phyloP scores from a whole-genome alignment of 2,113 vertebrate genomes.

The Panthera leo region DNA sequence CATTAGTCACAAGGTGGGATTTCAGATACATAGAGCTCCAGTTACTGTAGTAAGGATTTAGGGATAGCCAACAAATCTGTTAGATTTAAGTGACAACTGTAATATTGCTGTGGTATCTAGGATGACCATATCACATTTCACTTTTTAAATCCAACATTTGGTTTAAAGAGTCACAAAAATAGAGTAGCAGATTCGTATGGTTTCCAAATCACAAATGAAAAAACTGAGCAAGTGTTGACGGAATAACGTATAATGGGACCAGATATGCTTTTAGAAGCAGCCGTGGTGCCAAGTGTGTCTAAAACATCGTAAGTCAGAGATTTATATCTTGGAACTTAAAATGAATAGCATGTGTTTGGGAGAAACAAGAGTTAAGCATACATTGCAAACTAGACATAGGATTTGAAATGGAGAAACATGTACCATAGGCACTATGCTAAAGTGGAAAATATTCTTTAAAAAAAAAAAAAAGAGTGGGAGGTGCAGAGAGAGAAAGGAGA shows the following conservation, averaged over 20 bases:
- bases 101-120: constrained; percentile 2
- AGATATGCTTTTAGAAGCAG: constrained; percentile 36
- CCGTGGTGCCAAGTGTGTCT: not conserved
- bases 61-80: not conserved
- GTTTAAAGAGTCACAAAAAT: constrained; percentile 36
- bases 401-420: constrained; percentile 47
- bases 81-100: constrained; percentile 44
- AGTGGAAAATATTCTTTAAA: constrained; percentile 49
- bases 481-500: too few relatives aligned
- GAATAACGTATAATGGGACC: not conserved
- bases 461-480: too few relatives aligned
- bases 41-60: constrained; percentile 21
- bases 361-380: constrained; percentile 48
- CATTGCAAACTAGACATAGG: constrained; percentile 22
- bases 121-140: constrained; percentile 19
- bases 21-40: constrained; percentile 8
- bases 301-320: constrained; percentile 7
- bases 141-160: constrained; percentile 46
- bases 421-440: constrained; percentile 10
- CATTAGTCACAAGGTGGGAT: constrained; percentile 7
- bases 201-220: constrained; percentile 63
- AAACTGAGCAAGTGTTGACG: constrained; percentile 39
- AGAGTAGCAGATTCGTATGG: constrained; percentile 6
- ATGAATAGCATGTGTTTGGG: constrained; percentile 23
- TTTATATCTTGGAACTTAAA: constrained; percentile 55